Percentiles rank a stretch among this genome's conserved stretches.
Evolutionary conservation across 2,113 vertebrate species (phyloP).

Genomic region (Labeo rohita): DNA sequence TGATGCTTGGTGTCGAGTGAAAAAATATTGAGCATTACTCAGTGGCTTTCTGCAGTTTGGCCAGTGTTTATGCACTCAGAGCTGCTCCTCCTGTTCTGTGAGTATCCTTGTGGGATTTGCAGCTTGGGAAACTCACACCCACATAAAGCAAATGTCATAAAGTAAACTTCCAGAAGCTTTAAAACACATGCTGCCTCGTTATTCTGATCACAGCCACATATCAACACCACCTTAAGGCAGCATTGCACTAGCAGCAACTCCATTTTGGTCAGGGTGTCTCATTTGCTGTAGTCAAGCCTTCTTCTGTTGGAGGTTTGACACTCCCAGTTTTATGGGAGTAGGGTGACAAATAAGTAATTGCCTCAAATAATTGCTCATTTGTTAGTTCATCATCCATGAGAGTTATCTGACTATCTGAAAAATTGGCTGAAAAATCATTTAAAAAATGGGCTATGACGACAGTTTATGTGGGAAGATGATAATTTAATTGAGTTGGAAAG

Average conservation of each 20-base stretch:
- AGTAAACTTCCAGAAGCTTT: not conserved
- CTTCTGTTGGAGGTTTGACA: not conserved
- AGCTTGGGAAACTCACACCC: conserved; percentile 6
- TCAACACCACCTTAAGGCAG: not conserved
- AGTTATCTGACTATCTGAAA: not conserved
- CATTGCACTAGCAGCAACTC: not conserved
- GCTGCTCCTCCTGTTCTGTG: conserved; percentile 16
- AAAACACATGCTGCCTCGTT: not conserved
- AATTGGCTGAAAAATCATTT: not conserved
- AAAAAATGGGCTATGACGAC: not conserved
- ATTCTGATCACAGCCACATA: not conserved
- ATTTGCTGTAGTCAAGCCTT: not conserved
- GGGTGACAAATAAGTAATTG: not conserved
- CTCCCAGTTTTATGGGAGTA: not conserved
- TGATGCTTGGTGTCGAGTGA: not conserved
- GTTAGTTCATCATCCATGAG: not conserved
- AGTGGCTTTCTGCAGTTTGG: conserved; percentile 8
- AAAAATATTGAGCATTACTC: conserved; percentile 37
- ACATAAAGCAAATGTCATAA: not conserved
- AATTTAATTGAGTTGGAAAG: not conserved
- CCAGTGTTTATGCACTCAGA: conserved; percentile 43
- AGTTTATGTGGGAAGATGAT: not conserved
- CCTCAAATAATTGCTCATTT: not conserved
- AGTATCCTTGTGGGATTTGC: conserved; percentile 24
- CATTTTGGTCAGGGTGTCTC: not conserved